Conservation (phyloP, 2,113 vertebrate genomes). For the Alexandromys fortis region DNA sequence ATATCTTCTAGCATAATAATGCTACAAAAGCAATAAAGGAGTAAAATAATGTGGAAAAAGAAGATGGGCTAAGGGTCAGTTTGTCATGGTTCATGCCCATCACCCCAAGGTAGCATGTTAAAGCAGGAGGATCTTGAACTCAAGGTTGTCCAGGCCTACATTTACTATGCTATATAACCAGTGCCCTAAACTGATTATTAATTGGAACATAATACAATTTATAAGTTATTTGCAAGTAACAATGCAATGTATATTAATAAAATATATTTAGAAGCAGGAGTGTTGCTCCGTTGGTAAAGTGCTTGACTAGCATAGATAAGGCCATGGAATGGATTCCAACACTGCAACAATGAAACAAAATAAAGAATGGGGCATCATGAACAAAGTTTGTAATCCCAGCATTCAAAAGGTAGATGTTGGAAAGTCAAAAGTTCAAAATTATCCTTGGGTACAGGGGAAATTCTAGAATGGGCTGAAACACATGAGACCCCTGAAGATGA, state of each 20-base stretch:
- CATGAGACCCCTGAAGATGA: background rate
- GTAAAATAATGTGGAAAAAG: background rate
- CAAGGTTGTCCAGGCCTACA: background rate
- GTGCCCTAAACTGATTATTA: background rate
- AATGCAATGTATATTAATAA: background rate
- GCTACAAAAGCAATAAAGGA: background rate
- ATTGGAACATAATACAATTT: background rate
- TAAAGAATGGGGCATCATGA: background rate
- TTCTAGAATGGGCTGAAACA: background rate
- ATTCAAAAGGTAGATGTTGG: background rate
- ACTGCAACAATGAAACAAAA: background rate
- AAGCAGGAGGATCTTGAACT: background rate
- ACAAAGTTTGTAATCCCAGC: background rate
- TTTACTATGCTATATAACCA: background rate
- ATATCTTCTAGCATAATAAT: conserved; percentile 26
- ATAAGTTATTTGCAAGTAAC: background rate
- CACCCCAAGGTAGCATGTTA: background rate
- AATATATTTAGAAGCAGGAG: background rate
- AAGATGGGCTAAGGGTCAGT: background rate
- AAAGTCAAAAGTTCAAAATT: background rate
- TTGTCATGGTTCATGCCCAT: background rate
- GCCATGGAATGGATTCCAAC: background rate
- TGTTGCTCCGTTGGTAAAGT: background rate
- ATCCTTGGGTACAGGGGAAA: background rate
- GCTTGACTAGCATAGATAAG: background rate